phyloP scores from a whole-genome alignment of 2,113 vertebrate species.

The Coracopsis vasa region DNA sequence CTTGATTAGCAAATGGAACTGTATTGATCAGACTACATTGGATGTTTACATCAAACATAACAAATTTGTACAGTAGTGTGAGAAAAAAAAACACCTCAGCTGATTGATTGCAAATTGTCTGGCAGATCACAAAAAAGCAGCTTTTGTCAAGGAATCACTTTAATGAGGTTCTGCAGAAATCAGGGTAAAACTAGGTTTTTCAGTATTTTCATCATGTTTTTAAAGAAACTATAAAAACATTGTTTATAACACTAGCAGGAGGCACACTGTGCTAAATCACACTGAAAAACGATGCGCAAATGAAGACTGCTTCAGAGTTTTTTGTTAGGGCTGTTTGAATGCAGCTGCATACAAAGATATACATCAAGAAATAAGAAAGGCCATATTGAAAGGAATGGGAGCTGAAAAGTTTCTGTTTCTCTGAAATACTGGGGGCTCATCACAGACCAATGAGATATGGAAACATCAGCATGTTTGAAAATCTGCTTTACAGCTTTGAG shows the following conservation, averaged over 20 bases:
- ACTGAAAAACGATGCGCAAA: not conserved
- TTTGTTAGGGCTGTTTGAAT: not conserved
- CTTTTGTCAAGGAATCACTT: not conserved
- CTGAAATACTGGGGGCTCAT: not conserved
- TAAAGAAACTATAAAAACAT: not conserved
- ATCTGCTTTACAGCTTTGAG: not conserved
- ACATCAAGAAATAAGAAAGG: not conserved
- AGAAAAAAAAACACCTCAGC: rapidly evolving
- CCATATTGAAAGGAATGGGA: not conserved
- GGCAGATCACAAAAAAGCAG: not conserved
- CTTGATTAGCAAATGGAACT: not conserved
- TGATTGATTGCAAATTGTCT: rapidly evolving
- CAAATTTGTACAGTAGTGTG: not conserved
- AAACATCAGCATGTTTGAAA: not conserved
- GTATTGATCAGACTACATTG: not conserved
- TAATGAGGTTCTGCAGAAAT: not conserved
- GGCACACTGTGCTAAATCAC: not conserved
- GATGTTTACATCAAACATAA: not conserved
- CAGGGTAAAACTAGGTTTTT: not conserved
- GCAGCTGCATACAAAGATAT: not conserved
- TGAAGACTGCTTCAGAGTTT: not conserved
- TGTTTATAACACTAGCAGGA: not conserved
- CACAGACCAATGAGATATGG: not conserved
- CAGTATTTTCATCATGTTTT: not conserved
- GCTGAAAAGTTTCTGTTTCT: not conserved